Evolutionary conservation across 2,888 invertebrate genomes (phyloP).

Genomic region (Bunonema sp.): DNA sequence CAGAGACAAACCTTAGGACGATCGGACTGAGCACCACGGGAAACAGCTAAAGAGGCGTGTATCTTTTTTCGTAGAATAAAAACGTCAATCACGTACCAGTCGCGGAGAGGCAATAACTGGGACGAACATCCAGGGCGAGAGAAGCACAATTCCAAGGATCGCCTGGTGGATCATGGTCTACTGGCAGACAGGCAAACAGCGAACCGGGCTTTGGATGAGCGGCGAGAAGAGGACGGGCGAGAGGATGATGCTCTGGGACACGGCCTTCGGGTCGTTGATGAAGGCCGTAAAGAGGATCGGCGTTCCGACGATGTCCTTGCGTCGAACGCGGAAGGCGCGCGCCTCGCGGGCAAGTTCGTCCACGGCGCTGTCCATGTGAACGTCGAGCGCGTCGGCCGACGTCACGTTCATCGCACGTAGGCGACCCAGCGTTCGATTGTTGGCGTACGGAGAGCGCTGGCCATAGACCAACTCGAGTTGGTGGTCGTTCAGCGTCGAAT

Average conservation of each 20-base stretch:
- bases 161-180: background rate
- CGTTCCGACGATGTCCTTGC: slow-evolving; percentile 11
- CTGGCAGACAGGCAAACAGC: background rate
- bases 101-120: too few species aligned
- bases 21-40: too few species aligned
- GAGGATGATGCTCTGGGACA: slow-evolving; percentile 2
- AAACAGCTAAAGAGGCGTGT: too few species aligned
- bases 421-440: slow-evolving; percentile 2
- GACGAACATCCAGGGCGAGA: too few species aligned
- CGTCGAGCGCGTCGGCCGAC: slow-evolving; percentile 5
- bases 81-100: too few species aligned
- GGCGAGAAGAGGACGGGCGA: slow-evolving; percentile 1
- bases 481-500: slow-evolving; percentile 15
- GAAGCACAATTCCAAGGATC: too few species aligned
- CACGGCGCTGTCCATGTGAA: slow-evolving; percentile 8
- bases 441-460: slow-evolving; percentile 13
- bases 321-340: slow-evolving; percentile 3
- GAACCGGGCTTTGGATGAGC: slow-evolving; percentile 1
- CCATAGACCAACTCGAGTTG: slow-evolving; percentile 29
- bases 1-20: too few species aligned
- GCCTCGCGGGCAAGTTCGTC: slow-evolving; percentile 9
- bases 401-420: slow-evolving; percentile 5
- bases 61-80: too few species aligned
- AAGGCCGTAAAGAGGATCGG: slow-evolving; percentile 9
- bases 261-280: slow-evolving; percentile 8